A percentile compares a stretch with the other conserved stretches of the same genome.
Conservation (phyloP, 2,797 vertebrate genomes). For the Cirrhinus mrigala region DNA sequence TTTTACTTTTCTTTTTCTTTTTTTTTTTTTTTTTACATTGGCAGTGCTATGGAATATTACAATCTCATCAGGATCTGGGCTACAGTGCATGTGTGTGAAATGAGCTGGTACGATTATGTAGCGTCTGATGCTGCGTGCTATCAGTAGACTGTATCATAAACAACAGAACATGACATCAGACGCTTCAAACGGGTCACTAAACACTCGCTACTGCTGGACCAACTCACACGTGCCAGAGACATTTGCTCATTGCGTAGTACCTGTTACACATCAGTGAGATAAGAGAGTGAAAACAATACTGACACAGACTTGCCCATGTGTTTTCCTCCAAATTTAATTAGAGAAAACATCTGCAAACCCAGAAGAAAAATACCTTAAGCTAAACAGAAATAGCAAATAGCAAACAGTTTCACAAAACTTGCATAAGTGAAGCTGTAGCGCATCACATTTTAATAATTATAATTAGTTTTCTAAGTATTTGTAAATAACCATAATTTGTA, state of each 20-base stretch:
- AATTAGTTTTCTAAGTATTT: not conserved
- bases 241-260: not conserved
- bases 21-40: conserved; percentile 6
- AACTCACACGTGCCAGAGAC: conserved; percentile 66
- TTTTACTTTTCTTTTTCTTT: not conserved
- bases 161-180: conserved; percentile 66
- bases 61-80: conserved; percentile 55
- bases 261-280: not conserved
- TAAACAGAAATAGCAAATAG: not conserved
- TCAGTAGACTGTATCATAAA: conserved; percentile 62
- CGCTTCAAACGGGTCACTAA: conserved; percentile 51
- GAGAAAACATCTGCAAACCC: conserved; percentile 12
- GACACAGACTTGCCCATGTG: not conserved
- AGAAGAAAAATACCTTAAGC: not conserved
- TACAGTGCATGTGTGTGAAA: conserved; percentile 42
- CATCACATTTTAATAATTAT: not conserved
- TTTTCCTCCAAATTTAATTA: conserved; percentile 8
- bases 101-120: conserved; percentile 53
- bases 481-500: not conserved
- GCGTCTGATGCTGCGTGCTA: conserved; percentile 38
- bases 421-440: not conserved
- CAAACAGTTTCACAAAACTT: not conserved
- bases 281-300: conserved; percentile 16
- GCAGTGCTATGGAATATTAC: conserved; percentile 56
- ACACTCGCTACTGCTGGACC: conserved; percentile 1